Base-by-base conservation (phyloP, 2,113 vertebrate species). In the Callipepla squamata region DNA sequence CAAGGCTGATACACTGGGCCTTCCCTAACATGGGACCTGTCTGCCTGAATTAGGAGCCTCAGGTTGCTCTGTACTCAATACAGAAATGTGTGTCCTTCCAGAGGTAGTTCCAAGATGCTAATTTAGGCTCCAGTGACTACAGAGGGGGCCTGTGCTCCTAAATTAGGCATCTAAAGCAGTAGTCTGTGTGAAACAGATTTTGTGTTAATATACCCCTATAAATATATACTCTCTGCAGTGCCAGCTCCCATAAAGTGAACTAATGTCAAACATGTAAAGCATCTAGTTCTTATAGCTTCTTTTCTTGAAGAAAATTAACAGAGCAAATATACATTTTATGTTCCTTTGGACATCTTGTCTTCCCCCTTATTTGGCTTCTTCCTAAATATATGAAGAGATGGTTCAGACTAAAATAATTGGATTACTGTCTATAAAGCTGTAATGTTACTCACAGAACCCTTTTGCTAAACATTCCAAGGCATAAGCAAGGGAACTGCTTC, bases 81-180 rank as follows among this genome's bases (percentile, higher is more conserved):
- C 40, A 79, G 53, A 76, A 82, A 91, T 91, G 63, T 66, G 62
- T 4, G 18, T 87, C 84, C 44, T 75, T 28, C 61, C 87, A 79
- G n/a, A 36, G 23, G 15, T 11, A 79, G 58, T 51, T 82, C 70
- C 77, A 76, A 85, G 78, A 80, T 3, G 3, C 53, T 61, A 81
- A 57, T 82, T 87, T 40, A 53, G 50, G n/a, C 38, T 91, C 58
- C 3, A 1, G 58, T 82, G 70, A 66, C 26, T 44, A 95, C 93
- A 91, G 75, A 89, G 78, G 62, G 67, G 0, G 45, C 44, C 59
- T 94, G 67, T 92, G 87, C 75, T 95, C 90, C 92, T 62, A 66
- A 94, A 89, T 92, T 87, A 95, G 66, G 51, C 70, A 61, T 18
- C 75, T 92, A 91, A 92, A 92, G 62, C 81, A 62, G 84, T 9